Evolutionary conservation across 2,797 vertebrate species (phyloP).

Genomic region (Neostethus bicornis): DNA sequence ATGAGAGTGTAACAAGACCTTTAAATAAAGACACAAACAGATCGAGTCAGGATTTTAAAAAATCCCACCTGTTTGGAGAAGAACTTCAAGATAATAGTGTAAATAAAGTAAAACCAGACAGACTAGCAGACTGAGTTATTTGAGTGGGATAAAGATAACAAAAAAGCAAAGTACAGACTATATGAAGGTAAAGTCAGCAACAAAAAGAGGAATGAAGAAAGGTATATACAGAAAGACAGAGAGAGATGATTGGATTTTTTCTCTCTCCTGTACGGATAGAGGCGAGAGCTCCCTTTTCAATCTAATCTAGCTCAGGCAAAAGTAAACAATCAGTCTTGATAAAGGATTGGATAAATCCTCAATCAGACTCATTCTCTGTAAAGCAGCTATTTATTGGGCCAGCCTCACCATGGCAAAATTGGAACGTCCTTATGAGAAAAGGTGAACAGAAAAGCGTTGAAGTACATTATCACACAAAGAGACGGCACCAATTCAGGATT

Average conservation of each 20-base stretch:
- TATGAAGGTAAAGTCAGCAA: slow-evolving; percentile 24
- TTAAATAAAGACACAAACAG: slow-evolving; percentile 19
- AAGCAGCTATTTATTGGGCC: slow-evolving; percentile 74
- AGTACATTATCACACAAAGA: slow-evolving; percentile 25
- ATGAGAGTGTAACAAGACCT: slow-evolving; percentile 13
- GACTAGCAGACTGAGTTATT: slow-evolving; percentile 11
- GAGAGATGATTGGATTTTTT: slow-evolving; percentile 67
- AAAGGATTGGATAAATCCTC: slow-evolving; percentile 81
- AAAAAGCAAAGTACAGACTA: slow-evolving; percentile 13
- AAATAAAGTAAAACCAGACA: slow-evolving; percentile 17
- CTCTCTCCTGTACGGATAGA: slow-evolving; percentile 66
- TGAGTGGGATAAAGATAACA: slow-evolving; percentile 24
- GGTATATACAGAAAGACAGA: slow-evolving; percentile 18
- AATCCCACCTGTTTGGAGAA: slow-evolving; percentile 10
- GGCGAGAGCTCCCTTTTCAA: slow-evolving; percentile 62
- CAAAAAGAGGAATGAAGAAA: slow-evolving; percentile 32
- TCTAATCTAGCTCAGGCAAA: slow-evolving; percentile 75
- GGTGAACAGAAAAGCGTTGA: slow-evolving; percentile 20
- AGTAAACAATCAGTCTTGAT: slow-evolving; percentile 83
- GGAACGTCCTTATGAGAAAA: slow-evolving; percentile 56
- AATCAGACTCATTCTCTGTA: slow-evolving; percentile 77
- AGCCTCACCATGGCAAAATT: slow-evolving; percentile 70
- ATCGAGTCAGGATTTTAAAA: slow-evolving; percentile 7
- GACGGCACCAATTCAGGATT: slow-evolving; percentile 18
- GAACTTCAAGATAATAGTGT: slow-evolving; percentile 20